A percentile compares a stretch with the other conserved stretches of the same genome.
phyloP scores from a whole-genome alignment of 2,113 vertebrate genomes.

The Callopanchax toddi region DNA sequence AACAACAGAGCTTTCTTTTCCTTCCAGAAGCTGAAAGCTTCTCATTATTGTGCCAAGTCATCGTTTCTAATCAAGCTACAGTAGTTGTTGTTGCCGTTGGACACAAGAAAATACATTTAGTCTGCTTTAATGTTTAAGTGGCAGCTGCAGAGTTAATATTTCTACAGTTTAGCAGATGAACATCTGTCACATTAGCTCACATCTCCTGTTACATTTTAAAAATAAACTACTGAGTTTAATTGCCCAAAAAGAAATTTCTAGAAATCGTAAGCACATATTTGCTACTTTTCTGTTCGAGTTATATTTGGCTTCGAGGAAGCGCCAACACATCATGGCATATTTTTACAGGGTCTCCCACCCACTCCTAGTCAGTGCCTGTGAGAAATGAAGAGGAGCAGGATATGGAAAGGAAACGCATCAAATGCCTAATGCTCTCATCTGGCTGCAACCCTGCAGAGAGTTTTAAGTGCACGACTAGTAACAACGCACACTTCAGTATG shows the following conservation, averaged over 20 bases:
- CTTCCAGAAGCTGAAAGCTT: too few species aligned
- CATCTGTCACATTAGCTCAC: too few species aligned
- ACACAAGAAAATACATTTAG: too few species aligned
- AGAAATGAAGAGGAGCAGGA: conserved; percentile 47
- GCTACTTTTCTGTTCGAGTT: conserved; percentile 28
- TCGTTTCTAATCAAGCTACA: too few species aligned
- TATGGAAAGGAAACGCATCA: conserved; percentile 50
- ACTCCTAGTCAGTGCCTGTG: conserved; percentile 43
- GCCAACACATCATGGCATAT: conserved; percentile 50
- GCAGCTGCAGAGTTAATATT: too few species aligned
- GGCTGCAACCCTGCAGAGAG: conserved; percentile 45
- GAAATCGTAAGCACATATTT: conserved; percentile 23
- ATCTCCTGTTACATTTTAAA: too few species aligned
- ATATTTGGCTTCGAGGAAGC: conserved; percentile 52
- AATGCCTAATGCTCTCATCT: conserved; percentile 56
- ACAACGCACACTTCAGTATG: conserved; percentile 49
- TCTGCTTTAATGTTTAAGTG: too few species aligned
- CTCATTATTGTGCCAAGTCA: too few species aligned
- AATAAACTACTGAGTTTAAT: conserved; percentile 4
- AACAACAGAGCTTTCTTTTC: too few species aligned
- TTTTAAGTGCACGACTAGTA: conserved; percentile 39
- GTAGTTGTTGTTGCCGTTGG: too few species aligned
- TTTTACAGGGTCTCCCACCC: conserved; percentile 66
- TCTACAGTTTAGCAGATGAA: too few species aligned
- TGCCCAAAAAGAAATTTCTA: conserved; percentile 21